Conservation (phyloP, 1,140 invertebrate genomes). For the Dendrolimus punctatus region DNA sequence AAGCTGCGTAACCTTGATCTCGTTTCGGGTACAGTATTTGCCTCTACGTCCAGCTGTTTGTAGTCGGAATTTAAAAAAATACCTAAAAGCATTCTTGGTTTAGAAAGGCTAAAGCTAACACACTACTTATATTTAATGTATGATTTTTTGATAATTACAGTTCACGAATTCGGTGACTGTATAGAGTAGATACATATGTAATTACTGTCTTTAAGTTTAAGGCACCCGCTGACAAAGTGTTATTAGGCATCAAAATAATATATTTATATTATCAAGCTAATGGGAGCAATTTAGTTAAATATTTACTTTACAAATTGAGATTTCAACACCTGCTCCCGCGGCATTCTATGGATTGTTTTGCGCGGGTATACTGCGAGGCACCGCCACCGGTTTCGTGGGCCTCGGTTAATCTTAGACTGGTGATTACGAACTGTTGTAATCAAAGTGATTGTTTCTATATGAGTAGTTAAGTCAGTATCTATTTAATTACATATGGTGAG, state of each 20-base stretch:
- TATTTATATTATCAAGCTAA: constrained; percentile 14
- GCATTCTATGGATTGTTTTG: background rate
- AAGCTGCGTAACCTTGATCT: constrained; percentile 46
- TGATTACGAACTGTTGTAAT: too few relatives aligned
- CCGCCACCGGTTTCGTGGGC: too few relatives aligned
- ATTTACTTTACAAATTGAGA: constrained; percentile 15
- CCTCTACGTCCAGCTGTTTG: constrained; percentile 35
- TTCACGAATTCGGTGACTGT: constrained; percentile 1
- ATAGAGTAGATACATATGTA: background rate
- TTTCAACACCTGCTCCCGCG: constrained; percentile 18
- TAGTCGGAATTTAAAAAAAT: constrained; percentile 21
- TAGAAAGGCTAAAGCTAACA: constrained; percentile 10
- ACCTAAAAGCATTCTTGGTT: constrained; percentile 10
- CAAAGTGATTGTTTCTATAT: too few relatives aligned
- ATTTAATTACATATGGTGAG: too few relatives aligned
- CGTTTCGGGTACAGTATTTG: constrained; percentile 27
- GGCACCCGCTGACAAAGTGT: constrained; percentile 1
- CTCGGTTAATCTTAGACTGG: too few relatives aligned
- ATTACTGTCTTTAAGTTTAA: constrained; percentile 14
- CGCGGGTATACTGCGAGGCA: background rate
- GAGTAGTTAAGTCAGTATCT: too few relatives aligned
- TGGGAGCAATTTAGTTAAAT: constrained; percentile 20
- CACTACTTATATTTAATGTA: constrained; percentile 3
- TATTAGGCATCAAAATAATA: constrained; percentile 8
- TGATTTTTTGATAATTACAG: constrained; percentile 7